A percentile compares a stretch with the other conserved stretches of the same genome.
These are phyloP conservation scores for Holothuria leucospilota DNA, from an alignment of 53 echinoderm and acorn worm species.

Conservation along the genomic window DNA sequence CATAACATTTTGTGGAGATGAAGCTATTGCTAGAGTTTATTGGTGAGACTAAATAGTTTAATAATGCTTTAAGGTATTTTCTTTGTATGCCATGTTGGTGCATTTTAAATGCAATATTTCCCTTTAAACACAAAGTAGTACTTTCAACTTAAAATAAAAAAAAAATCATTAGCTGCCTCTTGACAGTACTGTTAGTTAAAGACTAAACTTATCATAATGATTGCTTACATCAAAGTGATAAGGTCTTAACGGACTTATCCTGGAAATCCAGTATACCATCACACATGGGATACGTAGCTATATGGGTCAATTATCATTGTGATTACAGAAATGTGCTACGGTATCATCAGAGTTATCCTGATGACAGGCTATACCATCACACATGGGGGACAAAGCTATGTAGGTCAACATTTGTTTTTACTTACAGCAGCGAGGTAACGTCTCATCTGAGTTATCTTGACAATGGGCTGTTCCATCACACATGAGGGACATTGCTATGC, in stretches of 20 bases:
- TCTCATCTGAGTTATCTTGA: conserved; percentile 19
- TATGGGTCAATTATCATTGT: not conserved
- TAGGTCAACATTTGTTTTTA: not conserved
- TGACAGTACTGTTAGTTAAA: no score
- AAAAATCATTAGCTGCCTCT: no score
- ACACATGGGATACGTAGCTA: not conserved
- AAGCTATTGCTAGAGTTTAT: no score
- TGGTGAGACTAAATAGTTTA: no score
- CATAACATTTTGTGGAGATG: no score
- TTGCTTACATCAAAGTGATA: conserved; percentile 38
- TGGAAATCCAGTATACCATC: conserved; percentile 11
- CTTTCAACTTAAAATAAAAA: no score
- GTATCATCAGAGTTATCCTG: conserved; percentile 9
- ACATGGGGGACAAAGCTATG: conserved; percentile 4
- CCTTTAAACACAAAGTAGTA: no score
- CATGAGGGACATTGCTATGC: conserved; percentile 22
- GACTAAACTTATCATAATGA: no score
- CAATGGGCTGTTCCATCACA: conserved; percentile 45
- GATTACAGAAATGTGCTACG: conserved; percentile 6
- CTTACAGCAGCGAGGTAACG: conserved; percentile 26
- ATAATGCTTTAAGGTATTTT: no score
- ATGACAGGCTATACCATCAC: conserved; percentile 20
- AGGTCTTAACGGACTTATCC: not conserved
- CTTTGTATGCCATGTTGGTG: no score
- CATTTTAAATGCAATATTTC: no score